Conservation (phyloP, 92 coral and sea anemone species). For the Phymanthus crucifer region DNA sequence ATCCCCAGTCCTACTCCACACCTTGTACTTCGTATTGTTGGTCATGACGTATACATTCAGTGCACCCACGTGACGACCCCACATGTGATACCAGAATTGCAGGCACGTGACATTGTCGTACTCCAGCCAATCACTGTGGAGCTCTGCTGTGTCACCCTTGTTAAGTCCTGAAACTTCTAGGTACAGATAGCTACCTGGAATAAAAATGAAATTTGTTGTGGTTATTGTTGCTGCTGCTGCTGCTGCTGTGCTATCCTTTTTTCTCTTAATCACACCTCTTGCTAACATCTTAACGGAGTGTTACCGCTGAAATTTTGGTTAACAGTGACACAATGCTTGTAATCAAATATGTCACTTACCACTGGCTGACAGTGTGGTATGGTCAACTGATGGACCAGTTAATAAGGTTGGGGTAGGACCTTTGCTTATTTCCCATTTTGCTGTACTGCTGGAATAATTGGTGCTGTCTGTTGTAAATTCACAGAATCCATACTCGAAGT, state of each 20-base stretch:
- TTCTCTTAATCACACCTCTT: too few species aligned
- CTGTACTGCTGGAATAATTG: background rate
- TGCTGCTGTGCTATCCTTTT: too few species aligned
- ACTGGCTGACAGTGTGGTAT: conserved; percentile 7
- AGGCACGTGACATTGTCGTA: conserved; percentile 18
- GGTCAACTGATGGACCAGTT: conserved; percentile 19
- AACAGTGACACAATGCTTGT: too few species aligned
- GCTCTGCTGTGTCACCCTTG: background rate
- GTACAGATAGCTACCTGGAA: conserved; percentile 22
- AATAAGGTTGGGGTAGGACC: conserved; percentile 16
- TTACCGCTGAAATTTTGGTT: too few species aligned
- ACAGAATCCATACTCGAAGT: conserved; percentile 26
- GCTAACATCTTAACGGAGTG: too few species aligned
- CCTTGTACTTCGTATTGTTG: background rate
- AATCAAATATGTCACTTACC: background rate
- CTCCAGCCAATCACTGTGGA: conserved; percentile 25
- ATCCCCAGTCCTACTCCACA: conserved; percentile 10
- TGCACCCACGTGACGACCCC: conserved; percentile 15
- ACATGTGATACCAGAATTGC: conserved; percentile 35
- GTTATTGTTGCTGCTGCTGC: too few species aligned
- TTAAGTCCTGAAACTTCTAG: conserved; percentile 21
- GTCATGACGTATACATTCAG: conserved; percentile 12
- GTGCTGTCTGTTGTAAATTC: background rate
- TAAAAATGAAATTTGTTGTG: background rate
- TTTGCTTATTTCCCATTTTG: conserved; percentile 15